Conservation (phyloP, 2,113 vertebrate species). For the Chrysemys picta region DNA sequence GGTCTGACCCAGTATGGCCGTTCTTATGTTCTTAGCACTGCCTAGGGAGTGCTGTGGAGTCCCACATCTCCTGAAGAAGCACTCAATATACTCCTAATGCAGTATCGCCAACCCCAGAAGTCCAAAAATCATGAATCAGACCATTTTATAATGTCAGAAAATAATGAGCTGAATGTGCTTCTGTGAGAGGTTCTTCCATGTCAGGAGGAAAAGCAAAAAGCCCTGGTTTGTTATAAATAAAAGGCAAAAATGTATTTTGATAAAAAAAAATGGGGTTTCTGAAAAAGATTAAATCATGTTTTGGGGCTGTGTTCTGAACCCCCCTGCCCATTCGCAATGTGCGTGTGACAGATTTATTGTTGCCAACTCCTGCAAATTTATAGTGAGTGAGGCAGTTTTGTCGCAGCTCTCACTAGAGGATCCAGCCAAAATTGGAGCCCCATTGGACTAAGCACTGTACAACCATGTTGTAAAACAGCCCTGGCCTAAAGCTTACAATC, state of each 20-base stretch:
- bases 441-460: no score
- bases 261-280: neutral
- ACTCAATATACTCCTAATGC: slow-evolving; percentile 4
- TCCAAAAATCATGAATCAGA: neutral
- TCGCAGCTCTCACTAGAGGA: no score
- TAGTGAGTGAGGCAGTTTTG: neutral
- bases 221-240: slow-evolving; percentile 9
- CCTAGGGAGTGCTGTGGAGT: neutral
- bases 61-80: neutral
- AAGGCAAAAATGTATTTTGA: neutral
- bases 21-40: neutral
- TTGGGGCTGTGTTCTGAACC: neutral
- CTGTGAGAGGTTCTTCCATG: slow-evolving; percentile 10
- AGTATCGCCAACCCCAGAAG: neutral
- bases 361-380: neutral
- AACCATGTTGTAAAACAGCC: no score
- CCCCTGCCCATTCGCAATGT: neutral
- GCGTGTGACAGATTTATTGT: neutral
- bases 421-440: no score
- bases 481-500: no score
- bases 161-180: slow-evolving; percentile 12
- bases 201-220: neutral
- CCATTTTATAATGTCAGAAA: slow-evolving; percentile 39
- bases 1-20: no score
- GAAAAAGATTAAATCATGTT: neutral